Evolutionary conservation across 2,888 invertebrate species (phyloP).

Genomic region (Ceraclea dissimilis): DNA sequence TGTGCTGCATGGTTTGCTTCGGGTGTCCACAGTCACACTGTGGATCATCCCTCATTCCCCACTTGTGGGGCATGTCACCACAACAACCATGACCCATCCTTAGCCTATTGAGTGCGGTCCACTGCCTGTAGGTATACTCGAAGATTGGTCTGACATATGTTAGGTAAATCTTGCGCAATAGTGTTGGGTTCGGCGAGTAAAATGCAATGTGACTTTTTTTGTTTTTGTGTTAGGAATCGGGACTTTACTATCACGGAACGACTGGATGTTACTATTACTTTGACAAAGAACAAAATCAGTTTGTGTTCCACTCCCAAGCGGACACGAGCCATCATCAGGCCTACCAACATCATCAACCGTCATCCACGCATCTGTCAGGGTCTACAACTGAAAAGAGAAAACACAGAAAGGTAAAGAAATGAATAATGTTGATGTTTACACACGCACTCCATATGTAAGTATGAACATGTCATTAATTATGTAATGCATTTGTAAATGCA

Average conservation of each 20-base stretch:
- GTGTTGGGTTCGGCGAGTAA: too few relatives aligned
- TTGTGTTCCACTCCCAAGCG: conserved; percentile 75
- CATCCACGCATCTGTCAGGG: not conserved
- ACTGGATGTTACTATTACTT: conserved; percentile 79
- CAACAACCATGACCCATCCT: too few relatives aligned
- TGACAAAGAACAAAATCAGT: conserved; percentile 65
- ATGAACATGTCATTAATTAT: not conserved
- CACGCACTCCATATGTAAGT: not conserved
- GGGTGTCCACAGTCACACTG: too few relatives aligned
- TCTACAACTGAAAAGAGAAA: conserved; percentile 27
- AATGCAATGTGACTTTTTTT: too few relatives aligned
- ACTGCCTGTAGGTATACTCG: too few relatives aligned
- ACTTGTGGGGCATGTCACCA: not conserved
- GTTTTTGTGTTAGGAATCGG: conserved; percentile 74
- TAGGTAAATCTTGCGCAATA: too few relatives aligned
- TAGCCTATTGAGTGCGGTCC: too few relatives aligned
- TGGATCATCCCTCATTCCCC: too few relatives aligned
- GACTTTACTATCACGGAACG: conserved; percentile 83
- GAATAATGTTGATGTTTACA: not conserved
- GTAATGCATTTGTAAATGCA: too few relatives aligned
- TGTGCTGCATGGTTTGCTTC: too few relatives aligned
- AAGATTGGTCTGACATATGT: too few relatives aligned
- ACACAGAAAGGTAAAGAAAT: conserved; percentile 33
- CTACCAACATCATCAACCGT: not conserved
- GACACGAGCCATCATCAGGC: conserved; percentile 36